Conservation (phyloP, 2,113 vertebrate genomes). For the Serinus canaria region DNA sequence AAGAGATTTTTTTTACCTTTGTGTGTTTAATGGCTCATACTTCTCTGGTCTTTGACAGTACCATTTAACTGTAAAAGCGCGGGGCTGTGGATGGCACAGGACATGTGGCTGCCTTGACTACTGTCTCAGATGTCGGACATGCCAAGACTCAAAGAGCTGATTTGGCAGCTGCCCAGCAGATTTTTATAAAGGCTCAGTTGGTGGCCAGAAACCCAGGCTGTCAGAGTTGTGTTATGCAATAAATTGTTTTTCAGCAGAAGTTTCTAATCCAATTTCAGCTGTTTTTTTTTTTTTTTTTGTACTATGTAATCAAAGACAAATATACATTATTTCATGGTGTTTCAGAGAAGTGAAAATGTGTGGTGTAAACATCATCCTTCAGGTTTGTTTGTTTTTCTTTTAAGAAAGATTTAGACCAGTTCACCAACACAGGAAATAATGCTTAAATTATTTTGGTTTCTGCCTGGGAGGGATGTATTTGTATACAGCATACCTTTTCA, state of each 20-base stretch:
- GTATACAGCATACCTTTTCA: neutral
- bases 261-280: slow-evolving; percentile 75
- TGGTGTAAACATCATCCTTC: neutral
- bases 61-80: neutral
- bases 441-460: neutral
- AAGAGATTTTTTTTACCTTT: slow-evolving; percentile 7
- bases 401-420: neutral
- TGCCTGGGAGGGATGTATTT: neutral
- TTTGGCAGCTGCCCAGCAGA: slow-evolving; percentile 77
- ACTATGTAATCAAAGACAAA: slow-evolving; percentile 64
- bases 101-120: slow-evolving; percentile 66
- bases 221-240: slow-evolving; percentile 72
- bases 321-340: slow-evolving; percentile 54
- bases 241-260: slow-evolving; percentile 72
- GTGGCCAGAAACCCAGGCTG: slow-evolving; percentile 72
- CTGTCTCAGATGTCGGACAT: slow-evolving; percentile 58
- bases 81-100: slow-evolving; percentile 20
- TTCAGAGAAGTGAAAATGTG: slow-evolving; percentile 32
- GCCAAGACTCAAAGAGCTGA: slow-evolving; percentile 68
- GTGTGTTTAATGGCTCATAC: neutral
- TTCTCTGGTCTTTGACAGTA: neutral
- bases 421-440: neutral
- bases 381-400: neutral
- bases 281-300: slow-evolving; percentile 30
- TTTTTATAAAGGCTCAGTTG: slow-evolving; percentile 75